Conservation (phyloP, 2,888 invertebrate genomes). For the Abrostola triplasia region DNA sequence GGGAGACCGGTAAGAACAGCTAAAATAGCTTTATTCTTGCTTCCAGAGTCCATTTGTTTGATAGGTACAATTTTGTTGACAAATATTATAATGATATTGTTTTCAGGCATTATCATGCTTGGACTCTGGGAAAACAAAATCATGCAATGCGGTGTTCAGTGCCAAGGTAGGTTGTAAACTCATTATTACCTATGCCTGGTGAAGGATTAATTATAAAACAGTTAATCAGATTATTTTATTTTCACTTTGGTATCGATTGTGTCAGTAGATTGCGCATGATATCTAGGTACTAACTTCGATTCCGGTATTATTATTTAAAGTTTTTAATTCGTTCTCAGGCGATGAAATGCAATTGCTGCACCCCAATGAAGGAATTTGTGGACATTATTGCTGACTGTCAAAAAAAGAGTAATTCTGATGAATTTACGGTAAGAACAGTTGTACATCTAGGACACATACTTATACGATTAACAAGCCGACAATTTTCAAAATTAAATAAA, state of each 20-base stretch:
- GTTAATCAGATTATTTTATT: too few species aligned
- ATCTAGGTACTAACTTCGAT: too few species aligned
- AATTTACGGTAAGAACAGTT: neutral
- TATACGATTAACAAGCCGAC: too few species aligned
- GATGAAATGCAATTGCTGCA: constrained; percentile 1
- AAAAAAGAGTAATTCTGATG: neutral
- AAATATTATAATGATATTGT: neutral
- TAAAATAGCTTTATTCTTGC: too few species aligned
- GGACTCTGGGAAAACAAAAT: neutral
- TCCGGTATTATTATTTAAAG: too few species aligned
- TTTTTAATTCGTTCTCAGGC: neutral
- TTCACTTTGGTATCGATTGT: too few species aligned
- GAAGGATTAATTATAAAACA: too few species aligned
- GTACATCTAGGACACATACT: neutral
- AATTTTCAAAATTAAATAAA: too few species aligned
- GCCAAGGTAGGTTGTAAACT: constrained; percentile 14
- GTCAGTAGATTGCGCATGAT: too few species aligned
- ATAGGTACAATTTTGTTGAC: too few species aligned
- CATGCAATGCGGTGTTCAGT: constrained; percentile 13
- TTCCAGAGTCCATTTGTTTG: too few species aligned
- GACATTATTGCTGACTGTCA: neutral
- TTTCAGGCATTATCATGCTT: constrained; percentile 2
- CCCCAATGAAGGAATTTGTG: neutral
- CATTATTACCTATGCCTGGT: too few species aligned
- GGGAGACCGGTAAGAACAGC: neutral